Evolutionary conservation across 2,888 invertebrate species (phyloP).

Genomic region (Idaea aversata): DNA sequence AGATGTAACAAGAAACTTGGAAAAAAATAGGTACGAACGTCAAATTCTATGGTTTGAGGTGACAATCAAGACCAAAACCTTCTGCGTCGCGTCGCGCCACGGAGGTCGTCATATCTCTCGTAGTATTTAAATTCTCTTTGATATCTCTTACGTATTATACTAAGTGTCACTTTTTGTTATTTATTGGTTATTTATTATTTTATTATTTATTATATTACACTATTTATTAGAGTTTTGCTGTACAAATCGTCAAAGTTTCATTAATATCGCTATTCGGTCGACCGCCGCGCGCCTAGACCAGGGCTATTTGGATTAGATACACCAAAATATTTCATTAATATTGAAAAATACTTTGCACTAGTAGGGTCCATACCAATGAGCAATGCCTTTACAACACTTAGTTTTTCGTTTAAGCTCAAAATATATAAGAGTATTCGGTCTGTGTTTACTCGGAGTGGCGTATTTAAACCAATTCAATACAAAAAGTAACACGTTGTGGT

Average conservation of each 20-base stretch:
- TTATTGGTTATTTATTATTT: no score
- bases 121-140: no score
- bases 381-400: background rate
- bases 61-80: no score
- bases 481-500: background rate
- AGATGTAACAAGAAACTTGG: no score
- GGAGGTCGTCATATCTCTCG: no score
- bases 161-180: no score
- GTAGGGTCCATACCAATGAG: conserved; percentile 10
- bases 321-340: background rate
- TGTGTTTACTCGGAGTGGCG: background rate
- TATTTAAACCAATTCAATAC: background rate
- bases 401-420: background rate
- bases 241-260: background rate
- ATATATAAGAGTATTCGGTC: background rate
- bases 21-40: no score
- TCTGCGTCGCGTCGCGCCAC: no score
- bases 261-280: background rate
- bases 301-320: background rate
- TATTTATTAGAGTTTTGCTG: background rate
- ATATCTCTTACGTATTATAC: no score
- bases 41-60: no score
- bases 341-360: background rate
- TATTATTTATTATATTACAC: no score
- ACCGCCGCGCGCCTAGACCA: background rate